Evolutionary conservation across 2,797 vertebrate genomes (phyloP), one percentile per base, ranked within the genome.

Genomic region (Iguana delicatissima): DNA sequence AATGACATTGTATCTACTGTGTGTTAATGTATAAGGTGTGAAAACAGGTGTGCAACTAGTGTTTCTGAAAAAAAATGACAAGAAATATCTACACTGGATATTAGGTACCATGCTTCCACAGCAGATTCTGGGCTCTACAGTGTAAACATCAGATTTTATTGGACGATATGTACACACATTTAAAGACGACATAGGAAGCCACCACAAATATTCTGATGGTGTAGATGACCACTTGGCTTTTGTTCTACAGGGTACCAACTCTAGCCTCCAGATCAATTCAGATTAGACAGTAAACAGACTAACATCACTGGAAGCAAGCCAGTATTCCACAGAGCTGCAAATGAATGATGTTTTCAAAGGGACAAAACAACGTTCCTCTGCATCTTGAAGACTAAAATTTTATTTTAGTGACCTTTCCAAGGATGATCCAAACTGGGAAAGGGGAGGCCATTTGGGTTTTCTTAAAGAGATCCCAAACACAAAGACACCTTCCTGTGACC

Each of bases 231-330:
- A 4, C 4, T 35, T 38, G 72, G 73, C 69, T 80, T 91, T 88
- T 88, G 13, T 72, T 80, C 82, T 26, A n/a, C 6, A 42, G n/a
- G 4, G 18, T 77, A 32, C 64, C 72, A 62, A 29, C 6, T 84
- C 35, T 32, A 6, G 55, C 92, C 2, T 32, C 74, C 42, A 62
- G 32, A 89, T 89, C 50, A 81, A 76, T 67, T 87, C 64, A 67
- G 52, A 52, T 29, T 10, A 80, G 81, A 35, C 84, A 88, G n/a
- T 88, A 84, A 88, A 85, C 50, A 84, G 79, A 67, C 3, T 50
- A 64, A 64, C 85, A 24, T n/a, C 35, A 22, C 18, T n/a, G 7
- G 46, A 38, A 88, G 64, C 20, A 84, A 59, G 29, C n/a, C 10
- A 20, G 35, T 6, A 62, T 62, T 81, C 16, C 18, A 59, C 6